phyloP scores from a whole-genome alignment of 2,113 vertebrate species.

The Phalacrocorax brasilianus region DNA sequence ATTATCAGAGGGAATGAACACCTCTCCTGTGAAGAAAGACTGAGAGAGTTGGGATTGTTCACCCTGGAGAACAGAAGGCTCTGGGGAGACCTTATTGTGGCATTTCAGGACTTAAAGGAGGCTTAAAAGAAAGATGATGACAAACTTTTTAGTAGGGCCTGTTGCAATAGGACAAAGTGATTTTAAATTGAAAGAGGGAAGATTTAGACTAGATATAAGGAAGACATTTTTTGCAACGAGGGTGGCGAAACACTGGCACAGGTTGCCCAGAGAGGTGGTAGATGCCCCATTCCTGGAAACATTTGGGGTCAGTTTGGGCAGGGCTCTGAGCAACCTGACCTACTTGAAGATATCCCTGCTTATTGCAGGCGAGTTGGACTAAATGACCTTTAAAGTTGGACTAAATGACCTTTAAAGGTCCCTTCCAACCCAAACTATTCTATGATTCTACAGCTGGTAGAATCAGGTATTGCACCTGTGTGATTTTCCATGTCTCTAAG shows the following conservation, averaged over 20 bases:
- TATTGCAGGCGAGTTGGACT: neutral
- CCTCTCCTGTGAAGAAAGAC: neutral
- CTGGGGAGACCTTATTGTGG: fast-evolving
- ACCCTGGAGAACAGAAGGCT: neutral
- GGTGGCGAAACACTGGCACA: neutral
- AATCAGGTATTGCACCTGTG: neutral
- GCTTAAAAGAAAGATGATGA: neutral
- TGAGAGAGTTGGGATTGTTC: neutral
- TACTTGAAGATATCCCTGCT: neutral
- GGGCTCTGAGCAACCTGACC: neutral
- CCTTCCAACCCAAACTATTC: neutral
- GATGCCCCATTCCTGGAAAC: neutral
- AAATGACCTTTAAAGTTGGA: neutral
- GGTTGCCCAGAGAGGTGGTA: neutral
- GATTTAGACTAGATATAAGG: neutral
- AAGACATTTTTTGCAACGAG: neutral
- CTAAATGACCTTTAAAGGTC: neutral
- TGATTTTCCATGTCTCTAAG: neutral
- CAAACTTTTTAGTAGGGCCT: neutral
- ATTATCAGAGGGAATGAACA: too few relatives aligned
- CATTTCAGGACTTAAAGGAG: neutral
- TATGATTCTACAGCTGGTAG: neutral
- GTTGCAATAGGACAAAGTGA: neutral
- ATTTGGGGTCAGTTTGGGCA: neutral
- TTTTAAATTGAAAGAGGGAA: neutral